Percentiles rank a stretch among this genome's conserved stretches.
Evolutionary conservation across 2,797 vertebrate species (phyloP).

Genomic region (Gymnoscopelus microlampas): DNA sequence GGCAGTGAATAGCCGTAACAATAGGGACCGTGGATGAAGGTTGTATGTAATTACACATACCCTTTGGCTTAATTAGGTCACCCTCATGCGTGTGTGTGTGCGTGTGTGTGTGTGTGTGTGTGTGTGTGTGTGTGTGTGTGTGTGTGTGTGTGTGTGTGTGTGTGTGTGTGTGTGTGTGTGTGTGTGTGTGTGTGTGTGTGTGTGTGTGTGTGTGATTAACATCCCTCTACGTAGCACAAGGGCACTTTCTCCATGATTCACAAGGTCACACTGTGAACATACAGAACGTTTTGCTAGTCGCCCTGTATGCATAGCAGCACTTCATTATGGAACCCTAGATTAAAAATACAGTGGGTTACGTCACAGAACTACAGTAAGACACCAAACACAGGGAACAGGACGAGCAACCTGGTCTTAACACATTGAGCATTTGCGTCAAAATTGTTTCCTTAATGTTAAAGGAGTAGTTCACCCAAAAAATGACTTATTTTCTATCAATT

Average conservation of each 20-base stretch:
- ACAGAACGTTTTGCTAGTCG: constrained; percentile 27
- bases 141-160: constrained; percentile 7
- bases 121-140: constrained; percentile 11
- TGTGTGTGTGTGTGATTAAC: constrained; percentile 28
- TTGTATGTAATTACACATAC: constrained; percentile 76
- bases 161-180: constrained; percentile 13
- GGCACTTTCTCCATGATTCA: constrained; percentile 46
- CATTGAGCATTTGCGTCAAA: no score
- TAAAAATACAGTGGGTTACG: constrained; percentile 9
- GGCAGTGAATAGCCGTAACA: constrained; percentile 68
- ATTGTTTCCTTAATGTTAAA: no score
- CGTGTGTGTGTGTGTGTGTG: constrained; percentile 3
- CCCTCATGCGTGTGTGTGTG: constrained; percentile 35
- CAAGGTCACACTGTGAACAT: constrained; percentile 44
- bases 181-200: constrained; percentile 17
- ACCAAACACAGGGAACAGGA: not conserved
- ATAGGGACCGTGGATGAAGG: constrained; percentile 71
- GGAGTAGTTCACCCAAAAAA: no score
- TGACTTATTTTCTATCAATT: no score
- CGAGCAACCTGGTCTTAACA: not conserved
- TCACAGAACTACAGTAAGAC: not conserved
- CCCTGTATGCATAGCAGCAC: constrained; percentile 1
- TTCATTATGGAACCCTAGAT: constrained; percentile 11
- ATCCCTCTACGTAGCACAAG: constrained; percentile 42
- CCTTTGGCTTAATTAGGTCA: constrained; percentile 76